Base-by-base conservation (phyloP, 2,888 invertebrate species). In the Dugesia japonica region DNA sequence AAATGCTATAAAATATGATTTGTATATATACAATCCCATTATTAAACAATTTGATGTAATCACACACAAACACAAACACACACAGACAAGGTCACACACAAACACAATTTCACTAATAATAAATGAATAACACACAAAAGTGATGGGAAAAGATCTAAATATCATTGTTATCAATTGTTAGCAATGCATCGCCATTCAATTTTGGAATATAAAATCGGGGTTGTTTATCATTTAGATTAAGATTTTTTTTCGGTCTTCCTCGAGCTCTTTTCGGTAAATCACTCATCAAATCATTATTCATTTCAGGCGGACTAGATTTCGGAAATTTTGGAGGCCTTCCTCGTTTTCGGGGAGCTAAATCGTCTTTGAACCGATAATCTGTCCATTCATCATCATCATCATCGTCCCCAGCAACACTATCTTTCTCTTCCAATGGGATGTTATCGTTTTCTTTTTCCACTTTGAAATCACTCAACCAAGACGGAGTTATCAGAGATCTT, bases 391-490 rank as follows among this genome's bases (percentile, higher is more conserved):
- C 4, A 56, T 23, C 56, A 56, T 56, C 56, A 9, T 56, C n/a
- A 4, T 56, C 56, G 7, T 56, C 56, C 4, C 4, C 56, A 1
- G n/a, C 56, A 56, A 56, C n/a, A n/a, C 9, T 56, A n/a, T 56
- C 23, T n/a, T n/a, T n/a, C n/a, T n/a, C n/a, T n/a, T n/a, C n/a
- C n/a, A n/a, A n/a, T n/a, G n/a, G n/a, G n/a, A n/a, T n/a, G n/a
- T n/a, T n/a, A 56, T 56, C 56, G 23, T 20, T 56, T 56, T 56
- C 56, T n/a, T 23, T 56, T n/a, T 56, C 56, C 4, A 56, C 17
- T 56, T 56, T 56, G 23, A 56, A 56, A 56, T 56, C 56, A n/a
- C 56, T 56, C 56, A 56, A 56, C 56, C 56, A 56, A 4, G 56
- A 56, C 9, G 56, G 56, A 56, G 23, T 56, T 13, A 4, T 56